A percentile compares a stretch with the other conserved stretches of the same genome.
Evolutionary conservation across 2,113 vertebrate species (phyloP).

Genomic region (Hydrolagus affinis): DNA sequence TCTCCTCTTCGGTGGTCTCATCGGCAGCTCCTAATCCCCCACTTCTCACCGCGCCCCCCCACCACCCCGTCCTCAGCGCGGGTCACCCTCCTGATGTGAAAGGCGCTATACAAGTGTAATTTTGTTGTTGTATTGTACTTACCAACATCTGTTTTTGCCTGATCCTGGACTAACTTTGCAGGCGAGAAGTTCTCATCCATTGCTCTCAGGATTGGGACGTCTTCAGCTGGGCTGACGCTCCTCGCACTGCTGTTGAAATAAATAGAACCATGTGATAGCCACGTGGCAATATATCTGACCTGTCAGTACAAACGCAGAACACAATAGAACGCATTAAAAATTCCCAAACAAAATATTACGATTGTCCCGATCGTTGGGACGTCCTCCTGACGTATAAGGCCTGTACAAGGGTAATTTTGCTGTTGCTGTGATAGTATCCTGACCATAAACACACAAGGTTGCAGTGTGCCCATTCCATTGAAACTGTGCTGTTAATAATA

Average conservation of each 20-base stretch:
- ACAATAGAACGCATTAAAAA: neutral
- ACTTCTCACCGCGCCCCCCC: too few relatives aligned
- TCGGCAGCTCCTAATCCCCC: too few relatives aligned
- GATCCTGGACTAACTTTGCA: neutral
- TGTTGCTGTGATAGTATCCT: constrained; percentile 38
- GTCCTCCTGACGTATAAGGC: too few relatives aligned
- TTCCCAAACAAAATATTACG: constrained; percentile 30
- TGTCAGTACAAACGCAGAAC: neutral
- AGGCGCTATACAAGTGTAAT: too few relatives aligned
- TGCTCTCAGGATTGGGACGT: neutral
- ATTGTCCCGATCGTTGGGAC: constrained; percentile 37
- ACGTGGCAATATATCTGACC: too few relatives aligned
- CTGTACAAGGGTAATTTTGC: too few relatives aligned
- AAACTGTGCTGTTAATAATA: neutral
- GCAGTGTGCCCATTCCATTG: constrained; percentile 42
- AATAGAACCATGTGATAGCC: neutral
- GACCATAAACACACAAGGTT: constrained; percentile 38
- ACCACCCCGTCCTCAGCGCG: too few relatives aligned
- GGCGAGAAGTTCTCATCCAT: neutral
- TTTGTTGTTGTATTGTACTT: neutral
- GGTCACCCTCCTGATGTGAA: too few relatives aligned
- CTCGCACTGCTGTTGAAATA: neutral
- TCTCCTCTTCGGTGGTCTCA: too few relatives aligned
- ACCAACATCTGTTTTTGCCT: neutral
- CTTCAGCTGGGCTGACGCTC: neutral